phyloP scores from a whole-genome alignment of 2,888 invertebrate genomes.

The Ochropleura plecta region DNA sequence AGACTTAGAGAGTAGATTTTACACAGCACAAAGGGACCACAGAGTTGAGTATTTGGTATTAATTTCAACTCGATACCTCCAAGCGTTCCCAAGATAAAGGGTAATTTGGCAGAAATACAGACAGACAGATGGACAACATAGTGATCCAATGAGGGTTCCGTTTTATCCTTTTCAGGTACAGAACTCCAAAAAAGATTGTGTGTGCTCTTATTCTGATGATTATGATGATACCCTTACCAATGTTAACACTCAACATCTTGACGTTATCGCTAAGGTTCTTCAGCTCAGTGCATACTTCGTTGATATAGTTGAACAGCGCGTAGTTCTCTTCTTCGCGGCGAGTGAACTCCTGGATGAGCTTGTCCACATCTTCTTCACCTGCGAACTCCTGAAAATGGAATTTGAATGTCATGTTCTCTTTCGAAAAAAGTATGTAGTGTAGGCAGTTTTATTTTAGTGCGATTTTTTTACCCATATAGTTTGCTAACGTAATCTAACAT shows the following conservation, averaged over 20 bases:
- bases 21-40: too few relatives aligned
- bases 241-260: conserved; percentile 91
- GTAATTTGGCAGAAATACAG: too few relatives aligned
- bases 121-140: too few relatives aligned
- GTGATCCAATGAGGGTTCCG: too few relatives aligned
- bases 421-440: background rate
- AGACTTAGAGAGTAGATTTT: too few relatives aligned
- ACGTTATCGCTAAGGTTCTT: conserved; percentile 94
- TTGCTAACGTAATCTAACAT: too few relatives aligned
- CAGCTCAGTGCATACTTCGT: conserved; percentile 96
- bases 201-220: too few relatives aligned
- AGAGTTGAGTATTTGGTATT: too few relatives aligned
- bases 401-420: background rate
- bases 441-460: background rate
- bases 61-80: too few relatives aligned
- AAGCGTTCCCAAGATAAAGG: too few relatives aligned
- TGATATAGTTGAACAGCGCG: conserved; percentile 97
- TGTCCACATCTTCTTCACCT: conserved; percentile 92
- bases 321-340: conserved; percentile 97
- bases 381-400: conserved; percentile 86
- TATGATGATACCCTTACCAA: conserved; percentile 85
- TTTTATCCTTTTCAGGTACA: too few relatives aligned
- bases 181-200: too few relatives aligned
- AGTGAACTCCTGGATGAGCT: conserved; percentile 94
- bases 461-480: background rate